Percentiles rank a stretch among this genome's conserved stretches.
Evolutionary conservation across 2,797 vertebrate genomes (phyloP).

Genomic region (Pseudopleuronectes americanus): DNA sequence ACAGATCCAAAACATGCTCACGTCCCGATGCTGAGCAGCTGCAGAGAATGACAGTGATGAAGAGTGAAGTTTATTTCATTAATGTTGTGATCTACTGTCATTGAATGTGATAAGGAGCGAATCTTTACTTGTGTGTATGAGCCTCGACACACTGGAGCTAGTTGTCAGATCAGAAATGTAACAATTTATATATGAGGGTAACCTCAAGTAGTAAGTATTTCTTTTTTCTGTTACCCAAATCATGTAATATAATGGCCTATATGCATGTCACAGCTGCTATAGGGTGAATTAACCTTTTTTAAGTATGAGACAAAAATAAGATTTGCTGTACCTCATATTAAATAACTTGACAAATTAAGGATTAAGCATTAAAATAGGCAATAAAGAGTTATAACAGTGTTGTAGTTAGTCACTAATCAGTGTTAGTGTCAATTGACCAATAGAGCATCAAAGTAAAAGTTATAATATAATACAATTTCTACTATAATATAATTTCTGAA

Average conservation of each 20-base stretch:
- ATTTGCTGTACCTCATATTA: too few relatives aligned
- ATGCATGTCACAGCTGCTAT: too few relatives aligned
- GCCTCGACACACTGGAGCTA: constrained; percentile 18
- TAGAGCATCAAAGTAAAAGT: background rate
- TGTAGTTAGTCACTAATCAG: too few relatives aligned
- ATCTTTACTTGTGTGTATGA: constrained; percentile 19
- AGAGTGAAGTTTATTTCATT: constrained; percentile 53
- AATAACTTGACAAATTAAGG: too few relatives aligned
- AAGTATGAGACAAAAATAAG: too few relatives aligned
- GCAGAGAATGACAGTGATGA: constrained; percentile 35
- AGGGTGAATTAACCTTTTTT: too few relatives aligned
- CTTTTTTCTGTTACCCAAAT: too few relatives aligned
- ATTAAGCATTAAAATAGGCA: too few relatives aligned
- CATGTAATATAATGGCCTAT: too few relatives aligned
- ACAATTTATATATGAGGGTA: background rate
- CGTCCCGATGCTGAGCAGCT: constrained; percentile 22
- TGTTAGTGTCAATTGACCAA: too few relatives aligned
- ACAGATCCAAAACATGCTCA: constrained; percentile 51
- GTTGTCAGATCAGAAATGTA: constrained; percentile 40
- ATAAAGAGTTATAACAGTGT: too few relatives aligned
- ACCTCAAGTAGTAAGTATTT: too few relatives aligned
- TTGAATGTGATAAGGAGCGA: constrained; percentile 13
- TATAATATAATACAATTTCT: background rate
- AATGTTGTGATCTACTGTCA: constrained; percentile 27
- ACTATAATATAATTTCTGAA: background rate